phyloP scores from a whole-genome alignment of 2,888 invertebrate genomes.

The Drosophila picticornis region DNA sequence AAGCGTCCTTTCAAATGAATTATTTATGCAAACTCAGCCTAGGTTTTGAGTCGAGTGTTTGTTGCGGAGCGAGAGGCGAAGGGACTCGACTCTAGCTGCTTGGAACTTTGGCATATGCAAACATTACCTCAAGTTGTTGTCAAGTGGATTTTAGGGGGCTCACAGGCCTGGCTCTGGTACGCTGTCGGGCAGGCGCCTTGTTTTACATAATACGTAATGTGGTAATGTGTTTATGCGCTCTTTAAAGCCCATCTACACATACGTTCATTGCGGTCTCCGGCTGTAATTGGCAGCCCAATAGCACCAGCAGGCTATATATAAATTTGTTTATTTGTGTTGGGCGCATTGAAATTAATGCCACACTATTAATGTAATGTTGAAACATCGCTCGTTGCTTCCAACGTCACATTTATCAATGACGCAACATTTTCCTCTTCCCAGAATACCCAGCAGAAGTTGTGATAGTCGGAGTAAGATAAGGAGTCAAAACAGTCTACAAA shows the following conservation, averaged over 20 bases:
- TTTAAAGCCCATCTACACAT: slow-evolving; percentile 43
- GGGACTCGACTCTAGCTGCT: neutral
- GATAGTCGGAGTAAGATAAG: neutral
- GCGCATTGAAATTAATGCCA: slow-evolving; percentile 66
- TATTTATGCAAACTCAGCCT: slow-evolving; percentile 77
- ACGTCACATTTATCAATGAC: slow-evolving; percentile 63
- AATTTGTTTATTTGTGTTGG: slow-evolving; percentile 19
- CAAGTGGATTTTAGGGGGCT: slow-evolving; percentile 50
- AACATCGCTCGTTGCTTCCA: slow-evolving; percentile 28
- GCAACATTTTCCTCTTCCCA: slow-evolving; percentile 1
- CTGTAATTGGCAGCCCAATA: slow-evolving; percentile 57
- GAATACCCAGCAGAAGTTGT: slow-evolving; percentile 11
- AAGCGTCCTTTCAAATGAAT: slow-evolving; percentile 80
- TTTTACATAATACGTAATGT: slow-evolving; percentile 57
- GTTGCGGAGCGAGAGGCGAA: neutral
- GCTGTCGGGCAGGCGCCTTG: slow-evolving; percentile 1
- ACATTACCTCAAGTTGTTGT: slow-evolving; percentile 69
- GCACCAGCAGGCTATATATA: slow-evolving; percentile 1
- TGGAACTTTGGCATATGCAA: slow-evolving; percentile 59
- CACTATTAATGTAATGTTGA: slow-evolving; percentile 72
- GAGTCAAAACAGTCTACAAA: neutral
- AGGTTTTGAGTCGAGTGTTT: neutral
- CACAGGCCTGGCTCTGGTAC: neutral
- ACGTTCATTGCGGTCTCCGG: slow-evolving; percentile 55
- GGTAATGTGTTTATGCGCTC: slow-evolving; percentile 68